phyloP scores from a whole-genome alignment of 2,113 vertebrate genomes.

The Pelecanoides urinatrix region DNA sequence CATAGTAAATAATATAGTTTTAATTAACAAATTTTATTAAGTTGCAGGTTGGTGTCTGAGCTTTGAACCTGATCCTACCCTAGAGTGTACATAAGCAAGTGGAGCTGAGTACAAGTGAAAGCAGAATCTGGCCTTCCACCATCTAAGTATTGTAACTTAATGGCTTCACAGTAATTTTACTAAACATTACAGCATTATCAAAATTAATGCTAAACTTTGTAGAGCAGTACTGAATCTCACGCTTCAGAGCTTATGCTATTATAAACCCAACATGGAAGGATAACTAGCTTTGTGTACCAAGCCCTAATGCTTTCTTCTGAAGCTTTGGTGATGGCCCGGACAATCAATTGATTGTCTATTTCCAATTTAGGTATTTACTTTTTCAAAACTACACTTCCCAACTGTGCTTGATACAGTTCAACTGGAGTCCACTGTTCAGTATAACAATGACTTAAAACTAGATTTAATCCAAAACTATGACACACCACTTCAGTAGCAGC shows the following conservation, averaged over 20 bases:
- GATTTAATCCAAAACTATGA: not conserved
- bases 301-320: not conserved
- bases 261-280: not conserved
- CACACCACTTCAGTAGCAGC: not conserved
- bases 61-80: not conserved
- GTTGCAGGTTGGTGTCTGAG: not conserved
- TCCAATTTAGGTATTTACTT: not conserved
- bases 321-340: not conserved
- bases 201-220: not conserved
- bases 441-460: not conserved
- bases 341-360: not conserved
- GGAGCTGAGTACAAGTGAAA: not conserved
- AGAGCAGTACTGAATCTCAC: not conserved
- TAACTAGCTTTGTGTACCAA: not conserved
- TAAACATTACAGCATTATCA: not conserved
- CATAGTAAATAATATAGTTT: not conserved
- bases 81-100: not conserved
- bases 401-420: not conserved
- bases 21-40: not conserved
- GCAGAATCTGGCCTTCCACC: not conserved
- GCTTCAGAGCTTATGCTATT: not conserved
- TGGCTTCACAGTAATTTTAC: not conserved
- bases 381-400: not conserved
- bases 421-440: not conserved
- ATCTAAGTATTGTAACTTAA: not conserved